Evolutionary conservation across 1,140 invertebrate genomes (phyloP), one percentile per base, ranked within the genome.

Genomic region (Phymastichus coffea): DNA sequence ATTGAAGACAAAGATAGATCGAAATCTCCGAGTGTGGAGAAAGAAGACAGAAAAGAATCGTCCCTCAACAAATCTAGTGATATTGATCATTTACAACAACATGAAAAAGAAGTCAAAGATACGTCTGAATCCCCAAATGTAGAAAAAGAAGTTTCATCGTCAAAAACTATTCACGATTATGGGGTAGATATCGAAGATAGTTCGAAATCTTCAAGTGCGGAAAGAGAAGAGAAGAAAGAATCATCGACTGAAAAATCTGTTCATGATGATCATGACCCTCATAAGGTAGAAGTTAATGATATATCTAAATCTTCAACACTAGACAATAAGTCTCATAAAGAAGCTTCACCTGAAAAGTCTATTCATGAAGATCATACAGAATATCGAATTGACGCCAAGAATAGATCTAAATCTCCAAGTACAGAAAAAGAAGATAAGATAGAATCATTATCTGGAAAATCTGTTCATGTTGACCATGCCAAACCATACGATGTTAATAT

Each of bases 21-120:
- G 6, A 61, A 44, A 63, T 63, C 59, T 15, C 30, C 61, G 10
- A 63, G 62, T 37, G 9, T 46, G 35, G 26, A 53, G 3, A 47
- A 25, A 25, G 28, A 44, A 4, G 28, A 33, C 12, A 33, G 6
- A 33, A 12, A 33, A 10, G 44, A 47, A 9, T 15, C 6, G 7
- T 30, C 25, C 4, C 23, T 15, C 6, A 26, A 47, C 2, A 44
- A 25, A 25, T 14, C 9, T 4, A 4, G 12, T 43, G 15, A 4
- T 44, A 14, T 2, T 0, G 43, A 25, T 12, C 15, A 41, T 41
- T n/a, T n/a, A n/a, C 6, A 35, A 8, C 22, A 35, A 20, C 10
- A 22, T 14, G 19, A 14, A 15, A 35, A 35, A 30, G 37, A 48
- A 30, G 15, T 38, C 10, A 26, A 25, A 17, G 35, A 59, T 1